These are phyloP conservation scores for Callyntrura sp. DNA, from an alignment of 2,888 invertebrate species.

Conservation along the genomic window DNA sequence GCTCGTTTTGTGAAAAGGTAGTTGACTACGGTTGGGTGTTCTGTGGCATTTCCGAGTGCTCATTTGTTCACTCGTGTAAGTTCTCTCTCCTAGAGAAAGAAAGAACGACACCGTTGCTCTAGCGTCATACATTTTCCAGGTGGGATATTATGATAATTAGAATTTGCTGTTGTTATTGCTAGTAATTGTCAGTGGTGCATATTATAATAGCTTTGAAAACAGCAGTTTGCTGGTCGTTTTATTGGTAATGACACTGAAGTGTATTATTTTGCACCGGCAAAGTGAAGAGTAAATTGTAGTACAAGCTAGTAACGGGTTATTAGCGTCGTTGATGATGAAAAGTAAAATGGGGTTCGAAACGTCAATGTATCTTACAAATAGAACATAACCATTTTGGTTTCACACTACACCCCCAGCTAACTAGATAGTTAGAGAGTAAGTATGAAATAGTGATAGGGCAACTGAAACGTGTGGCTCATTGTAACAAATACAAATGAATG, in stretches of 20 bases:
- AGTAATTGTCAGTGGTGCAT: slow-evolving; percentile 65
- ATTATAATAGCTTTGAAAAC: slow-evolving; percentile 25
- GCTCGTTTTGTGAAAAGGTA: not conserved
- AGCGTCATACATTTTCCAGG: not conserved
- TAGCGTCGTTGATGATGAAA: not conserved
- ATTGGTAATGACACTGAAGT: slow-evolving; percentile 26
- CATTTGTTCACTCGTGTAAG: not conserved
- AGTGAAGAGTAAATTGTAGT: not conserved
- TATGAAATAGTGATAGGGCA: not conserved
- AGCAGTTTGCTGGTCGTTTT: slow-evolving; percentile 45
- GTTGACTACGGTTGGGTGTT: slow-evolving; percentile 7
- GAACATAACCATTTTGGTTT: not conserved
- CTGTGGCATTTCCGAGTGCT: slow-evolving; percentile 4
- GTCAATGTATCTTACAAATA: not conserved
- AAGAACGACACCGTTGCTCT: not conserved
- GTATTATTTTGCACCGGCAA: not conserved
- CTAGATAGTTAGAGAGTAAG: slow-evolving; percentile 14
- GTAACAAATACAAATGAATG: not conserved
- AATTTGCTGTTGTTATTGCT: slow-evolving; percentile 41
- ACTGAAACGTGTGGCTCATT: slow-evolving; percentile 3
- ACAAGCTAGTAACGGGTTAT: not conserved
- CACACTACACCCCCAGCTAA: not conserved
- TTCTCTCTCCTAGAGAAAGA: not conserved
- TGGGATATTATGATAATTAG: slow-evolving; percentile 47
- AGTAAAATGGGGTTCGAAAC: slow-evolving; percentile 18